phyloP scores from a whole-genome alignment of 2,888 invertebrate genomes.

The Apantesis nais region DNA sequence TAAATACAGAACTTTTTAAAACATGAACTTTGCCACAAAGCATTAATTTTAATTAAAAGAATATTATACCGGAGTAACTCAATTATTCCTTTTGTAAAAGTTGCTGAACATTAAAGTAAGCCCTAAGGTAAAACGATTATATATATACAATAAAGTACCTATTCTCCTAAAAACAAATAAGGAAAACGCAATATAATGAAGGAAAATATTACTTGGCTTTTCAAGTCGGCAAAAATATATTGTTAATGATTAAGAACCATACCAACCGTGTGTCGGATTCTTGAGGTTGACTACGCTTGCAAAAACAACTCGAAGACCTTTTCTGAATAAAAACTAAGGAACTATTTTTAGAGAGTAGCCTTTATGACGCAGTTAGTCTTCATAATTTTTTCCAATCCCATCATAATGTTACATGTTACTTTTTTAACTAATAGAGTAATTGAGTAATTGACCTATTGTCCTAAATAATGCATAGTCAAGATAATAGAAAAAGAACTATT shows the following conservation, averaged over 20 bases:
- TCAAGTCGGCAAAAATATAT: neutral
- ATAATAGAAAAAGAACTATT: too few relatives aligned
- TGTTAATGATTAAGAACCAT: neutral
- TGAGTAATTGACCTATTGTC: too few relatives aligned
- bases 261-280: neutral
- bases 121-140: slow-evolving; percentile 42
- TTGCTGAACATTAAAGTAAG: slow-evolving; percentile 48
- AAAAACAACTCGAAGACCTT: neutral
- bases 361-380: neutral
- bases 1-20: slow-evolving; percentile 6
- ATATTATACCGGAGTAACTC: slow-evolving; percentile 17
- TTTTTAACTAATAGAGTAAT: too few relatives aligned
- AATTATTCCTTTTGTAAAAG: slow-evolving; percentile 30
- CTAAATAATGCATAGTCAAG: too few relatives aligned
- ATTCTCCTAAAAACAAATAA: slow-evolving; percentile 30
- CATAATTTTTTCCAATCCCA: neutral
- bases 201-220: neutral
- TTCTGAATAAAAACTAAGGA: neutral
- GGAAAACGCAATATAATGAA: slow-evolving; percentile 31
- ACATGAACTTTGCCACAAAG: slow-evolving; percentile 21
- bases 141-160: slow-evolving; percentile 42
- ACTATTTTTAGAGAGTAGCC: too few relatives aligned
- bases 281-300: neutral
- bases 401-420: too few relatives aligned
- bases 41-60: slow-evolving; percentile 24